Conservation (phyloP, 2,888 invertebrate species). For the Tubulanus polymorphus region DNA sequence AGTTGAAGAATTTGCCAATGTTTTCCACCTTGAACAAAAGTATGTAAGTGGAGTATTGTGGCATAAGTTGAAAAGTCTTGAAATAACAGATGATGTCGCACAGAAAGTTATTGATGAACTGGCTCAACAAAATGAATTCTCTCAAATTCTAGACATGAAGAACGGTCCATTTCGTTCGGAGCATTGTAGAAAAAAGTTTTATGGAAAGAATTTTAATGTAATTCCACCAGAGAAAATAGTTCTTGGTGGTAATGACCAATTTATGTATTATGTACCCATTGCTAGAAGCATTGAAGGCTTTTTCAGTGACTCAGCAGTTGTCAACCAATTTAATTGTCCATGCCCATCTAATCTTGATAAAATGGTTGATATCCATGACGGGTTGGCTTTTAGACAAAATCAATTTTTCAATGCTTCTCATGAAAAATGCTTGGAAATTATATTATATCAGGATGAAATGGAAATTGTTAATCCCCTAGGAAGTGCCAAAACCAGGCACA, state of each 20-base stretch:
- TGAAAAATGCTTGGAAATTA: too few relatives aligned
- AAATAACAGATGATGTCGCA: not conserved
- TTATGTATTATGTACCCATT: not conserved
- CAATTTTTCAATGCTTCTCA: too few relatives aligned
- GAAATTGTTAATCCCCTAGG: not conserved
- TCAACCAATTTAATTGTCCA: not conserved
- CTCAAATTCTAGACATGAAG: not conserved
- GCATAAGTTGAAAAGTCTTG: not conserved
- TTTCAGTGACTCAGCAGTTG: not conserved
- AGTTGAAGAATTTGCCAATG: not conserved
- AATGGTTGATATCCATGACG: not conserved
- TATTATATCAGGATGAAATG: not conserved
- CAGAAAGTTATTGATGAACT: not conserved
- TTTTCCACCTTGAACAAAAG: not conserved
- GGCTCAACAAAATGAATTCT: not conserved
- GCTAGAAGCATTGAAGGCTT: not conserved
- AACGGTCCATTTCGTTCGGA: not conserved
- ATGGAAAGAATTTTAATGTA: not conserved
- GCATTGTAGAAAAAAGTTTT: not conserved
- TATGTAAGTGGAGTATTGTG: not conserved
- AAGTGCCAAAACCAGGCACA: not conserved
- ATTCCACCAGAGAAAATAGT: not conserved
- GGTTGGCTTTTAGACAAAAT: not conserved
- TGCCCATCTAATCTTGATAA: not conserved
- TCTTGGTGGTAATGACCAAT: not conserved